Evolutionary conservation across 2,113 vertebrate genomes (phyloP).

Genomic region (Phodopus roborovskii): DNA sequence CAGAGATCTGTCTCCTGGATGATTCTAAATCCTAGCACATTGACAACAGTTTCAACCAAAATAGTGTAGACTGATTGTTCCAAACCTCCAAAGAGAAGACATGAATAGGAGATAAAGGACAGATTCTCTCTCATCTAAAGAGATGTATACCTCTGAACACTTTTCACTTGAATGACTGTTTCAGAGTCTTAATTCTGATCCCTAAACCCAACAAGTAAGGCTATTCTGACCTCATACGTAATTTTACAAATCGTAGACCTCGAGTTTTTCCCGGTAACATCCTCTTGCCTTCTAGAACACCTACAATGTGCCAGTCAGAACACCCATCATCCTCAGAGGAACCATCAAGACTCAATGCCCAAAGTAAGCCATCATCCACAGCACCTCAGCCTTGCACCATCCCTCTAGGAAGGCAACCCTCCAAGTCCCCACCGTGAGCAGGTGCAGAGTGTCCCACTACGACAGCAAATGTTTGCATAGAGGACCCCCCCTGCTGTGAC

Average conservation of each 20-base stretch:
- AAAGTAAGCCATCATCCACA: not conserved
- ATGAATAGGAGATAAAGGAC: not conserved
- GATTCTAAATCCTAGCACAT: not conserved
- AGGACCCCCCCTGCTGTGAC: not conserved
- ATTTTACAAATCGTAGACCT: not conserved
- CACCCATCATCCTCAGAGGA: not conserved
- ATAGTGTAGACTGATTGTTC: not conserved
- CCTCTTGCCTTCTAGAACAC: not conserved
- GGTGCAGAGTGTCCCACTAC: not conserved
- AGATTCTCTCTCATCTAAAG: not conserved
- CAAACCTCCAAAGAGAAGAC: not conserved
- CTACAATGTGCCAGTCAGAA: not conserved
- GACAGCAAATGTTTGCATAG: too few species aligned
- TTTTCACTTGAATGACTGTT: not conserved
- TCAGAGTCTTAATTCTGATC: not conserved
- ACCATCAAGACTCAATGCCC: not conserved
- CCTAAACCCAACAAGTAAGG: not conserved
- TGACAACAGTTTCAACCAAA: not conserved
- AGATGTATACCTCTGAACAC: not conserved
- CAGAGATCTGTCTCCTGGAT: not conserved
- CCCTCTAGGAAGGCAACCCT: not conserved
- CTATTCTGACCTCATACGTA: not conserved
- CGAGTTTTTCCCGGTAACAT: not conserved
- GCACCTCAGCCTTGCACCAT: not conserved
- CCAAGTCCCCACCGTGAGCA: rapidly evolving